Evolutionary conservation across 2,113 vertebrate species (phyloP).

Genomic region (Bothrops jararaca): DNA sequence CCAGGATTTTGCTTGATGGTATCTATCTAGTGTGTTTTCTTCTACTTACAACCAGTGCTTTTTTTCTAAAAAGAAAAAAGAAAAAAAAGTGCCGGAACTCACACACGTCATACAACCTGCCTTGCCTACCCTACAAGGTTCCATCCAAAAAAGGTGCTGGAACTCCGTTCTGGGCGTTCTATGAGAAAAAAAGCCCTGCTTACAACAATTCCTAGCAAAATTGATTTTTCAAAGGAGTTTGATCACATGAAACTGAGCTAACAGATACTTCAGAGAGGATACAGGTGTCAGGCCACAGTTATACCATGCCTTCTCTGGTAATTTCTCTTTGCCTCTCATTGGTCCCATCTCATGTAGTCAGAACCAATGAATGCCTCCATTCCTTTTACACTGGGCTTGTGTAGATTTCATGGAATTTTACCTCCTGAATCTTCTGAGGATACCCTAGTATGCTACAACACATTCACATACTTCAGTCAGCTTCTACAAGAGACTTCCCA

Average conservation of each 20-base stretch:
- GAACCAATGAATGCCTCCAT: neutral
- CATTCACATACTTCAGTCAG: neutral
- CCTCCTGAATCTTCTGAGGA: neutral
- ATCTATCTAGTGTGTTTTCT: neutral
- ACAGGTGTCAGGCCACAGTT: neutral
- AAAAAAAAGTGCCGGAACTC: too few species aligned
- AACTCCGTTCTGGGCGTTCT: too few species aligned
- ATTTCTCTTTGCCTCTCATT: neutral
- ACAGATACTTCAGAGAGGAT: neutral
- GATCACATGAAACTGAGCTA: neutral
- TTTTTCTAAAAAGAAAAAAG: too few species aligned
- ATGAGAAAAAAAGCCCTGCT: too few species aligned
- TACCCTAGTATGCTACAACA: neutral
- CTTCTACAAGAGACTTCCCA: neutral
- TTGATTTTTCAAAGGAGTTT: neutral
- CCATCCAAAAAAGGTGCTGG: too few species aligned
- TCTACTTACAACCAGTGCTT: neutral
- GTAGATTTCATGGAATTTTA: neutral
- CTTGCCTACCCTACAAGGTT: too few species aligned
- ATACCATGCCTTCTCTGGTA: neutral
- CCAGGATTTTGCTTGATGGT: neutral
- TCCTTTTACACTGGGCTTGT: neutral
- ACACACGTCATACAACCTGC: too few species aligned
- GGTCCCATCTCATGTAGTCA: neutral
- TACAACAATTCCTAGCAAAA: neutral